Percentiles rank a stretch among this genome's conserved stretches.
Evolutionary conservation across 2,113 vertebrate species (phyloP).

Genomic region (Pteropus alecto): DNA sequence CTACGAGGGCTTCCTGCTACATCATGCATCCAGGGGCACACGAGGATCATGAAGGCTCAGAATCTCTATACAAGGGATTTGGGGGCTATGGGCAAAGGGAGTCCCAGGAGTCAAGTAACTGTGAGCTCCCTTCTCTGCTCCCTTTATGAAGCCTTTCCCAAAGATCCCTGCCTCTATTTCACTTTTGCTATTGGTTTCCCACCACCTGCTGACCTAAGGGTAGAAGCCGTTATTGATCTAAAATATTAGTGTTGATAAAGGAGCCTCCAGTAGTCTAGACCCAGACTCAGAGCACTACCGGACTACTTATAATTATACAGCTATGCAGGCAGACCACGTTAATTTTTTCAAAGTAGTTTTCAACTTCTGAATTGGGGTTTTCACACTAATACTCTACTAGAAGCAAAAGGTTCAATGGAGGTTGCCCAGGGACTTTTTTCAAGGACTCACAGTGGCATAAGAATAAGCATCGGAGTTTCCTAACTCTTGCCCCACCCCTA

Average conservation of each 20-base stretch:
- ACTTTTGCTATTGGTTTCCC: not conserved
- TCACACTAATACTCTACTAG: not conserved
- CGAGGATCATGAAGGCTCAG: not conserved
- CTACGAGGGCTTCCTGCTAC: constrained; percentile 71
- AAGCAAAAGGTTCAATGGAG: not conserved
- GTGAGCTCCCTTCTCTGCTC: not conserved
- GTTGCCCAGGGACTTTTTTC: not conserved
- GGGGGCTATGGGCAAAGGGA: not conserved
- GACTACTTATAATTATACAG: not conserved
- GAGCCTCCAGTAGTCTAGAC: not conserved
- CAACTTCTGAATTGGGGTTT: constrained; percentile 13
- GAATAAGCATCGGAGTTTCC: not conserved
- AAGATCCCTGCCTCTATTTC: not conserved
- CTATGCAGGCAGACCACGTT: not conserved
- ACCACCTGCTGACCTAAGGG: not conserved
- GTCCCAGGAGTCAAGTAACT: not conserved
- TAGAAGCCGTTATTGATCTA: not conserved
- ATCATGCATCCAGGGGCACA: constrained; percentile 47
- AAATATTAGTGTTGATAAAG: constrained; percentile 30
- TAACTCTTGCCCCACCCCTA: not conserved
- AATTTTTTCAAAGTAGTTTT: constrained; percentile 48
- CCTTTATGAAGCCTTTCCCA: not conserved
- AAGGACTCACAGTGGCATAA: not conserved
- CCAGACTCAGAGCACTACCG: not conserved
- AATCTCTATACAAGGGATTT: not conserved